Percentiles rank a stretch among this genome's conserved stretches.
Evolutionary conservation across 1,140 invertebrate genomes (phyloP).

Genomic region (Drosophila sp.): DNA sequence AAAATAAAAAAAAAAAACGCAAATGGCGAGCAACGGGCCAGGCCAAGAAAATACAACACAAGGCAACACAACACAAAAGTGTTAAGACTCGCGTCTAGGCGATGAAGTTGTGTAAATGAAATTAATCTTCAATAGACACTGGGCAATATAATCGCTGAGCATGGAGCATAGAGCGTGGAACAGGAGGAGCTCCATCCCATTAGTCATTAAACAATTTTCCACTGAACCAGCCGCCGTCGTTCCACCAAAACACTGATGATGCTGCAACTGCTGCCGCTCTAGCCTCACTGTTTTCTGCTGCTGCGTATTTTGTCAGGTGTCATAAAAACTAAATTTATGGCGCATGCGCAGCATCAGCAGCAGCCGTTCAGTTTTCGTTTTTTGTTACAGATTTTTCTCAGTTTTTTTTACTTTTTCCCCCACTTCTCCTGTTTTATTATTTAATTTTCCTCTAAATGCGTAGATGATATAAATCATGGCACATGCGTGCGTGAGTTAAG

Average conservation of each 20-base stretch:
- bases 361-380: constrained; percentile 45
- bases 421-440: constrained; percentile 60
- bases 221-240: constrained; percentile 63
- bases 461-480: constrained; percentile 63
- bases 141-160: constrained; percentile 70
- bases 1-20: constrained; percentile 52
- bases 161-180: constrained; percentile 24
- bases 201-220: constrained; percentile 80
- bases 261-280: constrained; percentile 21
- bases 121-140: constrained; percentile 82
- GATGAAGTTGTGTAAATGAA: constrained; percentile 81
- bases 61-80: constrained; percentile 29
- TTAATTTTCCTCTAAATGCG: constrained; percentile 63
- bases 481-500: constrained; percentile 70
- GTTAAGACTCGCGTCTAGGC: constrained; percentile 59
- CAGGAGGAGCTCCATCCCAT: constrained; percentile 59
- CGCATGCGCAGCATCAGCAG: constrained; percentile 74
- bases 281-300: constrained; percentile 28
- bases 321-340: constrained; percentile 82
- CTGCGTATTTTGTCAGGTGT: constrained; percentile 83
- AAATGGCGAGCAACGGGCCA: constrained; percentile 63
- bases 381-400: constrained; percentile 64
- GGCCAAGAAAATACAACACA: constrained; percentile 10
- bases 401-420: neutral
- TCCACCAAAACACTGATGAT: constrained; percentile 26